Conservation (phyloP, 2,888 invertebrate species). For the Saturnia japonica region DNA sequence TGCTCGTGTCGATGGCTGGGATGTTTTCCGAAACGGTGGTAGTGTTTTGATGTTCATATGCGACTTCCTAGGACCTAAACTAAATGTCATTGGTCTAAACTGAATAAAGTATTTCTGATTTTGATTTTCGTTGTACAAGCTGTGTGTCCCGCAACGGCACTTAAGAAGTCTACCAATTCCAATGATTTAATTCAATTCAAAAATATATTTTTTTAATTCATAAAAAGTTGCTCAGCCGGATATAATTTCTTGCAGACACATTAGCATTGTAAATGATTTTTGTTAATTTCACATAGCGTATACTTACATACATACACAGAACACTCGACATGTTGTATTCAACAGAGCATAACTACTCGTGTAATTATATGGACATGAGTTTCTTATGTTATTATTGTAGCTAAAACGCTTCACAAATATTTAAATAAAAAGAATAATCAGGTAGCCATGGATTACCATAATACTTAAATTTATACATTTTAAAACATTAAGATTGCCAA, state of each 20-base stretch:
- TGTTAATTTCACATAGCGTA: slow-evolving; percentile 4
- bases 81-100: too few species aligned
- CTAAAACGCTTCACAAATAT: background rate
- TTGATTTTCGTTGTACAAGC: too few species aligned
- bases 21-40: too few species aligned
- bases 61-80: too few species aligned
- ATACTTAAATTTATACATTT: background rate
- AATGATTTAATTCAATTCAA: background rate
- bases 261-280: slow-evolving; percentile 10
- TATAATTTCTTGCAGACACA: background rate
- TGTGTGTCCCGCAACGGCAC: too few species aligned
- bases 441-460: background rate
- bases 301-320: background rate
- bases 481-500: background rate
- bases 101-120: too few species aligned
- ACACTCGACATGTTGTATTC: background rate
- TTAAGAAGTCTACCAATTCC: too few species aligned
- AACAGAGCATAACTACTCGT: background rate
- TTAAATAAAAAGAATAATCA: background rate
- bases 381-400: background rate
- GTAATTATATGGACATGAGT: background rate
- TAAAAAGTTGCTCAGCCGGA: background rate
- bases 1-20: too few species aligned
- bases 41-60: too few species aligned
- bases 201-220: background rate